Evolutionary conservation across 2,888 invertebrate genomes (phyloP).

Genomic region (Leuctra nigra): DNA sequence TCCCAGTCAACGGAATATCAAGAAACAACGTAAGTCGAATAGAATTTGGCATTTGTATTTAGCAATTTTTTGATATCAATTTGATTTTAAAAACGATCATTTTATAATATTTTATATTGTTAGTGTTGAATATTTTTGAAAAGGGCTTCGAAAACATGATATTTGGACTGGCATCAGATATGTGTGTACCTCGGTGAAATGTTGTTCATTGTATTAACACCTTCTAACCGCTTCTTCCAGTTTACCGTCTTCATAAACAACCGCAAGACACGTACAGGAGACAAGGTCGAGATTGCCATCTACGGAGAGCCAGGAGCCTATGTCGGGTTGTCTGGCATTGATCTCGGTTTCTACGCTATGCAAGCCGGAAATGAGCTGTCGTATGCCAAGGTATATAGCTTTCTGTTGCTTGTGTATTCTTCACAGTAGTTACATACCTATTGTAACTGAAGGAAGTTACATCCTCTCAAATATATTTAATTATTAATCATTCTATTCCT

Average conservation of each 20-base stretch:
- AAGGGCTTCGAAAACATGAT: no score
- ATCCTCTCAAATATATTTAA: no score
- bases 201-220: no score
- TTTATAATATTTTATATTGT: no score
- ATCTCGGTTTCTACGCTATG: conserved; percentile 84
- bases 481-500: neutral
- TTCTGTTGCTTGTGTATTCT: neutral
- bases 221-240: conserved; percentile 42
- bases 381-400: conserved; percentile 68
- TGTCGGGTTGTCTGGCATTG: conserved; percentile 86
- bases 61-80: no score
- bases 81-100: no score
- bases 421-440: no score
- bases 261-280: conserved; percentile 87
- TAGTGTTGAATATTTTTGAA: no score
- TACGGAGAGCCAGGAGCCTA: conserved; percentile 92
- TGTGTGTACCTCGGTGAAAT: no score
- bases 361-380: conserved; percentile 88
- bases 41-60: no score
- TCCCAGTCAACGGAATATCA: conserved; percentile 92
- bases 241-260: conserved; percentile 84
- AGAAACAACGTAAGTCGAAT: conserved; percentile 79
- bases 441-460: no score
- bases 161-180: no score
- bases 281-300: conserved; percentile 88